These are phyloP conservation scores for Apogon talboti DNA, from an alignment of 2,797 vertebrate genomes.

Conservation along the genomic window DNA sequence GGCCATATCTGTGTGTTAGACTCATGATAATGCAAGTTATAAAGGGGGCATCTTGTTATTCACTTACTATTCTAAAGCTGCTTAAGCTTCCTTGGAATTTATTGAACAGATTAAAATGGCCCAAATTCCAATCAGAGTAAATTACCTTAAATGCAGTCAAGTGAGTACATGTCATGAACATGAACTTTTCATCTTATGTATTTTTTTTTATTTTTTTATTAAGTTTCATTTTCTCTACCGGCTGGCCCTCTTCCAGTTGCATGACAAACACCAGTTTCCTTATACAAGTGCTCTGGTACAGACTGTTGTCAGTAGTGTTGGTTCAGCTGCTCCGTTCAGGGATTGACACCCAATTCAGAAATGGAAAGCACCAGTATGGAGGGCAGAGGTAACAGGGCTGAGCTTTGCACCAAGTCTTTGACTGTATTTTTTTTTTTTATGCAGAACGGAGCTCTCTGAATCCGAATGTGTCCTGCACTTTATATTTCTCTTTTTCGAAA, in stretches of 20 bases:
- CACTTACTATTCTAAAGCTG: constrained; percentile 1
- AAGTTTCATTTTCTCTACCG: not conserved
- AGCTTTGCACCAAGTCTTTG: constrained; percentile 70
- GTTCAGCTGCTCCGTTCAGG: not conserved
- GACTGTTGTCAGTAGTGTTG: constrained; percentile 2
- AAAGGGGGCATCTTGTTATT: not conserved
- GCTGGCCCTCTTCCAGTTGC: constrained; percentile 8
- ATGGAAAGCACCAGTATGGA: constrained; percentile 2
- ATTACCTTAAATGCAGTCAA: not conserved
- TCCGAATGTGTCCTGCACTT: constrained; percentile 95
- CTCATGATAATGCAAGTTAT: constrained; percentile 1
- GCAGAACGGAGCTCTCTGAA: constrained; percentile 74
- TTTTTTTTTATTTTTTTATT: constrained; percentile 1
- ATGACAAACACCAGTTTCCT: constrained; percentile 28
- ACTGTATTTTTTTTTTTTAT: constrained; percentile 64
- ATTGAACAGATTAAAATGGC: not conserved
- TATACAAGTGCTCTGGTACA: constrained; percentile 17
- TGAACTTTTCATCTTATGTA: not conserved
- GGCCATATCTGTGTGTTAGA: constrained; percentile 1
- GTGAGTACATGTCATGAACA: not conserved
- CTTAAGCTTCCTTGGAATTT: not conserved
- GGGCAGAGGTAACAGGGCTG: constrained; percentile 45
- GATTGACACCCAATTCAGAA: constrained; percentile 5
- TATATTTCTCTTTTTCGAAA: constrained; percentile 85
- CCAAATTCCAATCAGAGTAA: constrained; percentile 3